phyloP scores from a whole-genome alignment of 2,797 vertebrate species.

The Peromyscus melanophrys region DNA sequence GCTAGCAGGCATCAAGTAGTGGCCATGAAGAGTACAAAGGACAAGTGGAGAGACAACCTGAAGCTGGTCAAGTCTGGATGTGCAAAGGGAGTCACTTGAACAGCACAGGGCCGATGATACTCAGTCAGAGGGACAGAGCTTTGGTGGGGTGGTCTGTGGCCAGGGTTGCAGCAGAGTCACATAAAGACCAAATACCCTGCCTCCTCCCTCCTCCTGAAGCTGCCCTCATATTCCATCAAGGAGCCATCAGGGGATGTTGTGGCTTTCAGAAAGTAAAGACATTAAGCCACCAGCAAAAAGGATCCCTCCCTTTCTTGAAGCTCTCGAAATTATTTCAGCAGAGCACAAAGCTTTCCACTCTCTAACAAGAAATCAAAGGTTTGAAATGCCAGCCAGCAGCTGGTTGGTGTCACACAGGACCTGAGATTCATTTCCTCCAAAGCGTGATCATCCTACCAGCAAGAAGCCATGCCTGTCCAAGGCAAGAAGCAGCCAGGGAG shows the following conservation, averaged over 20 bases:
- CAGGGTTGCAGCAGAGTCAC: background rate
- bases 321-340: background rate
- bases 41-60: background rate
- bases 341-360: background rate
- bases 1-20: background rate
- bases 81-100: background rate
- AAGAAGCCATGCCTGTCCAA: background rate
- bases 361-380: background rate
- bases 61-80: background rate
- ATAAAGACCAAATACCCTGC: background rate
- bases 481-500: too few relatives aligned
- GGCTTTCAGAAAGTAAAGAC: background rate
- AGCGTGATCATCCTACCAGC: background rate
- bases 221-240: too few relatives aligned
- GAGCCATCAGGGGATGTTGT: background rate
- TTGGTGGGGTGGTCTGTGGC: background rate
- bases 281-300: background rate
- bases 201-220: rapidly evolving
- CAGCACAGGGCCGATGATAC: background rate
- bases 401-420: background rate
- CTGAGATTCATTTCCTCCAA: background rate
- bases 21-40: background rate
- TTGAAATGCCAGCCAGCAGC: background rate
- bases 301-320: background rate
- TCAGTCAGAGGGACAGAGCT: background rate